Base-by-base conservation (phyloP, 2,888 invertebrate species). In the Hipparchia semele region DNA sequence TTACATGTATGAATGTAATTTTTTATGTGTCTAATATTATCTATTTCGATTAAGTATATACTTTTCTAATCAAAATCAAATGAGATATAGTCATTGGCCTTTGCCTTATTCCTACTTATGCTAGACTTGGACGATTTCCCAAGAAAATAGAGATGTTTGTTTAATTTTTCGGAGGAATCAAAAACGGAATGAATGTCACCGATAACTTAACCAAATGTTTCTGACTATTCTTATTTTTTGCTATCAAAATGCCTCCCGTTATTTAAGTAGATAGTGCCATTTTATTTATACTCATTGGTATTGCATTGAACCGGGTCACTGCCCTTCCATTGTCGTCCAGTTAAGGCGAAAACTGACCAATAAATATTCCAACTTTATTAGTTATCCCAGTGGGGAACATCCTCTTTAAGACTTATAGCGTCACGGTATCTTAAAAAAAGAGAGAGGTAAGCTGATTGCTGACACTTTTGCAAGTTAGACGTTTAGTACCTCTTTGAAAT, bases 281-380 rank as follows among this genome's bases (percentile, higher is more conserved):
- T 71, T 66, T 66, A 54, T 58, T 72, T 70, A 60, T 73, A 71
- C 51, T 70, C 61, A 67, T 72, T 67, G 70, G 13, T 56, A 59
- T 64, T 54, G 46, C 65, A 74, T 69, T 71, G 66, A 80, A 81
- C 69, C 80, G 79, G 86, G 88, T 86, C 83, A 88, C 79, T 83
- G 87, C 86, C 86, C 87, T 86, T 74, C 82, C 77, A 79, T 82
- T 82, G 82, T 82, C 79, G 66, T 58, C 13, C 72, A 73, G 58
- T 86, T 86, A 87, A 86, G 85, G 84, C 62, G 73, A 72, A 74
- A 70, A 67, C 59, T 64, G n/a, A 65, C 61, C 70, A 70, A 72
- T 69, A 59, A 51, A 39, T 61, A 53, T n/a, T 62, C 10, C 6
- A 33, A 4, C 8, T 60, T 33, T 39, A 33, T 33, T 60, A 60